phyloP scores from a whole-genome alignment of 35 echinoderm and acorn worm genomes.

The Patiria miniata region DNA sequence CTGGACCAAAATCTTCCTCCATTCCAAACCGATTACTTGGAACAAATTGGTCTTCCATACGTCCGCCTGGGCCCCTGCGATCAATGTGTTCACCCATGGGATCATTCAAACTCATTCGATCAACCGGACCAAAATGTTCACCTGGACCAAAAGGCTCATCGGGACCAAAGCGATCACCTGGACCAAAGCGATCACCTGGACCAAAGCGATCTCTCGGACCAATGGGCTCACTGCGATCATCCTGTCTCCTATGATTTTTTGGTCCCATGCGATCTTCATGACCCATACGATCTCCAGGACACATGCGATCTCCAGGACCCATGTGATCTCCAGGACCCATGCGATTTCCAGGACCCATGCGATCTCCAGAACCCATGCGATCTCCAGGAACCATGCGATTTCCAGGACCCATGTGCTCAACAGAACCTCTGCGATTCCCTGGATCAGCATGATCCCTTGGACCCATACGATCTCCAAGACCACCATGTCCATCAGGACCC shows the following conservation, averaged over 20 bases:
- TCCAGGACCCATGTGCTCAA: background rate
- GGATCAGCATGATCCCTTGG: background rate
- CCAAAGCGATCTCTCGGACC: background rate
- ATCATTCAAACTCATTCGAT: background rate
- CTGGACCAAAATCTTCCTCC: background rate
- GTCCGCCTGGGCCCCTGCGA: background rate
- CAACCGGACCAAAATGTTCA: background rate
- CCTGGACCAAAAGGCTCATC: background rate
- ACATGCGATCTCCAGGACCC: background rate
- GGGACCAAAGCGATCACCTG: background rate
- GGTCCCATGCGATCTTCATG: background rate
- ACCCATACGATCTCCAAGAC: background rate
- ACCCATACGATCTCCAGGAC: background rate
- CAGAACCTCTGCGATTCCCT: no score
- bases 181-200: background rate
- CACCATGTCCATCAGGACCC: background rate
- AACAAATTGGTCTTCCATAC: background rate
- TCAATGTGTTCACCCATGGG: no score
- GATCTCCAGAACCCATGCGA: background rate
- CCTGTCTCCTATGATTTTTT: background rate
- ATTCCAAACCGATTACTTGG: constrained; percentile 11
- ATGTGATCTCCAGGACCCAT: background rate
- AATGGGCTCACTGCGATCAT: background rate
- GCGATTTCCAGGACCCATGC: background rate
- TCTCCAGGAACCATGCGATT: background rate